Evolutionary conservation across 37 sponge, comb jelly and placozoan species (phyloP).

Genomic region (Halichondria panicea): DNA sequence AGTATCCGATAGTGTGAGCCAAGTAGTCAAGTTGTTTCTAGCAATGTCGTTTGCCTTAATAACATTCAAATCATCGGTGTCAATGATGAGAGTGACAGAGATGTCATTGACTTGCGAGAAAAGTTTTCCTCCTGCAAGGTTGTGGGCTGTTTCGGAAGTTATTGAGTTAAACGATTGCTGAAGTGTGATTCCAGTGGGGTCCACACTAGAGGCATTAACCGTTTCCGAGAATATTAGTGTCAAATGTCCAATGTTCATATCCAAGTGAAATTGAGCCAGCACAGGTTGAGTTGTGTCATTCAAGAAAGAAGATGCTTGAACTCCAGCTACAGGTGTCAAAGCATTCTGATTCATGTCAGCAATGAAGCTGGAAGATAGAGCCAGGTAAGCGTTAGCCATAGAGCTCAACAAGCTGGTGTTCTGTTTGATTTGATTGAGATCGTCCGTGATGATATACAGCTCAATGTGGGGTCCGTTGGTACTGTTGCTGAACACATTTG

Average conservation of each 20-base stretch:
- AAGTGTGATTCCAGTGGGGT: conserved; percentile 76
- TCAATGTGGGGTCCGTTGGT: conserved; percentile 57
- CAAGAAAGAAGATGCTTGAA: conserved; percentile 42
- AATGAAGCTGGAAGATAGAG: conserved; percentile 51
- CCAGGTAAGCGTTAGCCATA: conserved; percentile 57
- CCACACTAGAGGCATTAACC: conserved; percentile 69
- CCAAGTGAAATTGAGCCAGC: conserved; percentile 64
- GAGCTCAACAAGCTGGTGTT: conserved; percentile 63
- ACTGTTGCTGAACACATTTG: conserved; percentile 48
- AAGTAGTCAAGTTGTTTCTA: conserved; percentile 55
- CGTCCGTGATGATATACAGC: conserved; percentile 51
- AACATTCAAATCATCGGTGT: conserved; percentile 71
- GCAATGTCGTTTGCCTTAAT: conserved; percentile 80
- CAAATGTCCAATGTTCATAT: conserved; percentile 69
- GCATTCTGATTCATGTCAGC: conserved; percentile 74
- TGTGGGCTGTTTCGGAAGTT: conserved; percentile 17
- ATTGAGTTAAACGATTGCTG: conserved; percentile 28
- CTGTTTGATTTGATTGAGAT: conserved; percentile 85
- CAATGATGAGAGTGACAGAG: conserved; percentile 48
- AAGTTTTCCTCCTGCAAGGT: conserved; percentile 52
- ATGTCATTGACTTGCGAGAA: conserved; percentile 38
- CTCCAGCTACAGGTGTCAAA: conserved; percentile 33
- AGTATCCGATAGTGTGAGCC: conserved; percentile 39
- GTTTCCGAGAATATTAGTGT: conserved; percentile 82
- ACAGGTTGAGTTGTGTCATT: conserved; percentile 68